Percentiles rank a stretch among this genome's conserved stretches.
phyloP scores from a whole-genome alignment of 2,113 vertebrate genomes.

The Podarcis muralis region DNA sequence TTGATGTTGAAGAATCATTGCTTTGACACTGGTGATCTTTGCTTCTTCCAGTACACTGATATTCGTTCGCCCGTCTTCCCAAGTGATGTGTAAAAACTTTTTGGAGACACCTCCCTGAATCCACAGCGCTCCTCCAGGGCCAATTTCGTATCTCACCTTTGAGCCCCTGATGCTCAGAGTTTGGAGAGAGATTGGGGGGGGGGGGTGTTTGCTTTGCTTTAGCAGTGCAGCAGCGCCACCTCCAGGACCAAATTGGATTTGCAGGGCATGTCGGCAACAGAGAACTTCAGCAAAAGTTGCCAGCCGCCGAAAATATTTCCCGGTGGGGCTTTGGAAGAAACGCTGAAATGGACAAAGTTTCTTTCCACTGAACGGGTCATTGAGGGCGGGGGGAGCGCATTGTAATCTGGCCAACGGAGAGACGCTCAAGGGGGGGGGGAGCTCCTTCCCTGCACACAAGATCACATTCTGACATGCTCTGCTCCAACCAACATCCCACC shows the following conservation, averaged over 20 bases:
- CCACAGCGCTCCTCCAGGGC: too few species aligned
- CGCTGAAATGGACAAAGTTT: background rate
- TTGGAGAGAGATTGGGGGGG: background rate
- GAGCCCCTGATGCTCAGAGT: too few species aligned
- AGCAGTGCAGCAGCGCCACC: background rate
- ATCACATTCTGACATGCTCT: background rate
- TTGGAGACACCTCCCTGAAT: too few species aligned
- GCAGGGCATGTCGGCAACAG: background rate
- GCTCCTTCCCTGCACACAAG: background rate
- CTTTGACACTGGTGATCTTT: too few species aligned
- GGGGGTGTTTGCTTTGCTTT: rapidly evolving
- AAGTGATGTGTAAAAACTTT: too few species aligned
- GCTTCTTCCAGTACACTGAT: too few species aligned
- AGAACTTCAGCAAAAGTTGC: background rate
- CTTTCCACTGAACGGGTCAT: background rate
- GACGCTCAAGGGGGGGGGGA: background rate
- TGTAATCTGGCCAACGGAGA: background rate
- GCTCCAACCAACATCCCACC: too few species aligned
- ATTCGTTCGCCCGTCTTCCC: too few species aligned
- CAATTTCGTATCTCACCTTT: too few species aligned
- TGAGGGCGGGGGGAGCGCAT: background rate
- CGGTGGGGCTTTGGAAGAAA: background rate
- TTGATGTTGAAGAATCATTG: too few species aligned
- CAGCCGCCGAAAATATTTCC: background rate
- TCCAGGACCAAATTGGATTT: background rate